Conservation (phyloP, 2,888 invertebrate species). For the Monochamus alternatus region DNA sequence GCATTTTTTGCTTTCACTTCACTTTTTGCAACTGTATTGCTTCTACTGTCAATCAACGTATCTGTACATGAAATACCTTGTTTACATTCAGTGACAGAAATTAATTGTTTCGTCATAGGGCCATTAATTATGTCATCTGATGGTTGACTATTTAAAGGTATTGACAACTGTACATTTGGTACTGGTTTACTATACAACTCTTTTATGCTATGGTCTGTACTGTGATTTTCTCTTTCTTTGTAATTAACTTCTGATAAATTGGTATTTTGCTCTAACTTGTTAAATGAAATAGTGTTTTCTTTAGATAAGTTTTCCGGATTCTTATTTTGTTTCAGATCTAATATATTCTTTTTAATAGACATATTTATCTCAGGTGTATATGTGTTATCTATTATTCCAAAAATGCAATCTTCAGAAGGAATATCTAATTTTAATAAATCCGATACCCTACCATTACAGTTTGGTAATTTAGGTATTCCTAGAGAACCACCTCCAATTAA, state of each 20-base stretch:
- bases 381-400: conserved; percentile 51
- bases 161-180: too few species aligned
- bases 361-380: conserved; percentile 3
- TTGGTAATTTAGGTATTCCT: conserved; percentile 71
- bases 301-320: conserved; percentile 22
- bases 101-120: too few species aligned
- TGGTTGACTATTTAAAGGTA: too few species aligned
- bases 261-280: not conserved
- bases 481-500: conserved; percentile 74
- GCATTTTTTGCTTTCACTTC: too few species aligned
- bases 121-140: too few species aligned
- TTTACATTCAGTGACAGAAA: too few species aligned
- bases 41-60: too few species aligned
- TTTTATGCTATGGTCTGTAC: conserved; percentile 3
- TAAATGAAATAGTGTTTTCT: not conserved
- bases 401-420: conserved; percentile 58
- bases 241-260: not conserved
- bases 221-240: conserved; percentile 25
- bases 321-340: conserved; percentile 17
- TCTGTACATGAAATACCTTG: too few species aligned
- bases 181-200: not conserved
- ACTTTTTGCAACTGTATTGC: too few species aligned
- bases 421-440: conserved; percentile 63
- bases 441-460: conserved; percentile 57
- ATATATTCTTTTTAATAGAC: conserved; percentile 22